A percentile compares a stretch with the other conserved stretches of the same genome.
phyloP scores from a whole-genome alignment of 1,140 invertebrate genomes.

The Trichoplusia ni region DNA sequence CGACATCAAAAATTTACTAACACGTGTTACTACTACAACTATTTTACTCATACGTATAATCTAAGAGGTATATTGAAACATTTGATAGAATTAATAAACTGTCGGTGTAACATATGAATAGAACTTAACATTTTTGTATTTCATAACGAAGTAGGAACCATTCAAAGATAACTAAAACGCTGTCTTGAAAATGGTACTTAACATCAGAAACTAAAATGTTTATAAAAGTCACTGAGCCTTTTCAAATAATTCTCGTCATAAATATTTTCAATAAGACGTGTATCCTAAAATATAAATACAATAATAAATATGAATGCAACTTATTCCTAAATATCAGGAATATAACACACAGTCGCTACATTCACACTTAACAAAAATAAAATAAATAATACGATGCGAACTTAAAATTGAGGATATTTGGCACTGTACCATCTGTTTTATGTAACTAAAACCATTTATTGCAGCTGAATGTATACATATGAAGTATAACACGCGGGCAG shows the following conservation, averaged over 20 bases:
- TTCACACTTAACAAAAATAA: slow-evolving; percentile 74
- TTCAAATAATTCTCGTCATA: slow-evolving; percentile 63
- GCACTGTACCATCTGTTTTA: slow-evolving; percentile 75
- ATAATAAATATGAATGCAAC: slow-evolving; percentile 82
- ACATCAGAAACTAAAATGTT: slow-evolving; percentile 54
- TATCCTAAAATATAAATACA: slow-evolving; percentile 80
- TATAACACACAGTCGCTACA: slow-evolving; percentile 79
- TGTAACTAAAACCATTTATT: slow-evolving; percentile 64
- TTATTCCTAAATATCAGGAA: slow-evolving; percentile 82
- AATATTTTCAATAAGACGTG: slow-evolving; percentile 68
- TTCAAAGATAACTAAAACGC: slow-evolving; percentile 60
- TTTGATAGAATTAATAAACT: neutral
- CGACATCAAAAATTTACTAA: slow-evolving; percentile 11
- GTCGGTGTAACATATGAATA: slow-evolving; percentile 21
- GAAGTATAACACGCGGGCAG: slow-evolving; percentile 31
- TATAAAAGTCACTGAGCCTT: slow-evolving; percentile 77
- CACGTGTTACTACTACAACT: neutral
- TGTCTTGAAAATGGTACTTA: slow-evolving; percentile 51
- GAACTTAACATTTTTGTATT: slow-evolving; percentile 16
- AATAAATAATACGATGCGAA: slow-evolving; percentile 72
- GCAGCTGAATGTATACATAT: slow-evolving; percentile 54
- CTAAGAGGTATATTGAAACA: too few relatives aligned
- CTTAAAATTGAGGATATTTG: slow-evolving; percentile 78
- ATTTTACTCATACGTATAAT: slow-evolving; percentile 6
- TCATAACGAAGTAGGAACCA: slow-evolving; percentile 40